Conservation (phyloP, 2,113 vertebrate species). For the Charina bottae region DNA sequence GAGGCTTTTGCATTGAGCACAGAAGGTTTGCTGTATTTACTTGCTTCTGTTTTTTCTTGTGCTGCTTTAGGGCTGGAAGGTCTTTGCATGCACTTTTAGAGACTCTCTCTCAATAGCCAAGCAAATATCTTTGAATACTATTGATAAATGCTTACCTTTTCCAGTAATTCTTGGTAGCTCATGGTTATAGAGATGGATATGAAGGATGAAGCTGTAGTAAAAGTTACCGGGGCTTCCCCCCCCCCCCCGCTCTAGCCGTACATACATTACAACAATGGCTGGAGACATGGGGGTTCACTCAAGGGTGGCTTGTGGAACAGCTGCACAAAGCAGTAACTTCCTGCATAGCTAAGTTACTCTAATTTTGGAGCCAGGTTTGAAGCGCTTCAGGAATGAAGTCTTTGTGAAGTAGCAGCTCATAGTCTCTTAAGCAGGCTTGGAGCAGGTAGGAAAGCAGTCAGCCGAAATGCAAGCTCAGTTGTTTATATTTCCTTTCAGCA, state of each 20-base stretch:
- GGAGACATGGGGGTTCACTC: neutral
- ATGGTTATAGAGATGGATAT: neutral
- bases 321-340: neutral
- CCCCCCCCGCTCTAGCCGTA: slow-evolving; percentile 11
- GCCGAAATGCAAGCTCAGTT: fast-evolving
- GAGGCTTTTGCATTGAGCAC: slow-evolving; percentile 58
- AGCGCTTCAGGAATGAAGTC: slow-evolving; percentile 19
- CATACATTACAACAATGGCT: neutral
- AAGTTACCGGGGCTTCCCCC: neutral
- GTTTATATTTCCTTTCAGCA: neutral
- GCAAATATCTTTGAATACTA: neutral
- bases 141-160: neutral
- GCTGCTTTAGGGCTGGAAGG: neutral
- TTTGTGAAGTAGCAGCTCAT: neutral
- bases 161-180: neutral
- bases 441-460: neutral
- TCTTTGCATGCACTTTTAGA: neutral
- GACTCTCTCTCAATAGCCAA: neutral
- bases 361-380: neutral
- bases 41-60: slow-evolving; percentile 26
- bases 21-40: slow-evolving; percentile 70
- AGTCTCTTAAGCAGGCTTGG: neutral
- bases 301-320: neutral
- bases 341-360: slow-evolving; percentile 7
- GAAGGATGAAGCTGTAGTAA: neutral